These are phyloP conservation scores for Rhinoraja longicauda DNA, from an alignment of 2,797 vertebrate species.

Conservation along the genomic window DNA sequence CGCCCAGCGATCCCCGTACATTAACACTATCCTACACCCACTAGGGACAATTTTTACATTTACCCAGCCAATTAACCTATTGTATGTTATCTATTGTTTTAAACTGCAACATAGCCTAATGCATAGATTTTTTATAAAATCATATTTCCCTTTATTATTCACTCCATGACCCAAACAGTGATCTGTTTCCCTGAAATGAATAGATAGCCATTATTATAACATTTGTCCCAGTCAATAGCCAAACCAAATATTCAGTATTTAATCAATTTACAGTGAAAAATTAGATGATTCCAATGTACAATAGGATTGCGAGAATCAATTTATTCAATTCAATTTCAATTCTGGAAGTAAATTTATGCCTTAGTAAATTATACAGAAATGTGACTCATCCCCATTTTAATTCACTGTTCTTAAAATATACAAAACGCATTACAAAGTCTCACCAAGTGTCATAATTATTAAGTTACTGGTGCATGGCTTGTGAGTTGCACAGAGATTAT, in stretches of 20 bases:
- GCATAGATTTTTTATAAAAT: neutral
- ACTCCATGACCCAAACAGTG: neutral
- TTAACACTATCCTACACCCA: too few relatives aligned
- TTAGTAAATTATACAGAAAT: neutral
- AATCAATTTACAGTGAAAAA: neutral
- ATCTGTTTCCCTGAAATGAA: neutral
- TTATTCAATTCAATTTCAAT: neutral
- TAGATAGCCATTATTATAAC: neutral
- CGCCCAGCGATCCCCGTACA: too few relatives aligned
- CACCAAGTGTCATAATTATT: neutral
- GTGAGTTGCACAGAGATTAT: too few relatives aligned
- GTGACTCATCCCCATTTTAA: too few relatives aligned
- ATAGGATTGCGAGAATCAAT: neutral
- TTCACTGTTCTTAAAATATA: neutral
- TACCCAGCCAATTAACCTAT: too few relatives aligned
- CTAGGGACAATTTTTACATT: too few relatives aligned
- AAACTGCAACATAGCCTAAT: neutral
- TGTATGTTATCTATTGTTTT: neutral
- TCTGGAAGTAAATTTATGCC: neutral
- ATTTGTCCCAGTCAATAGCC: neutral
- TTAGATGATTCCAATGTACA: neutral
- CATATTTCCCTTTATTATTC: neutral
- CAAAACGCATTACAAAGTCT: neutral
- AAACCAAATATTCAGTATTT: neutral
- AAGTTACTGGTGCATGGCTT: neutral